A percentile compares a stretch with the other conserved stretches of the same genome.
phyloP scores from a whole-genome alignment of 2,797 vertebrate genomes.

The Mormyrus hasselquistii region DNA sequence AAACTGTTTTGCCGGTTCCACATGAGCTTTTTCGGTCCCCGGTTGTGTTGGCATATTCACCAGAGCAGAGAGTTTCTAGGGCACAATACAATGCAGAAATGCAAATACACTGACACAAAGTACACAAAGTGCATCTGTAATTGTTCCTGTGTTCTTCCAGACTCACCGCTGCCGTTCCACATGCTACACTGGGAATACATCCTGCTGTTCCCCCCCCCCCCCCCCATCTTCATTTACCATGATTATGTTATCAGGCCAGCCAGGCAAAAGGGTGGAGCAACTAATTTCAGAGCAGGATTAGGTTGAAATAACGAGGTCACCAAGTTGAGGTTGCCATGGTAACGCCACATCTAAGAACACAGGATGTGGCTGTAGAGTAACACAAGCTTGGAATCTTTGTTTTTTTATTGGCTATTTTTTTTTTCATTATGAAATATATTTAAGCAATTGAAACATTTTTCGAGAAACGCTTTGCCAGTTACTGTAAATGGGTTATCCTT shows the following conservation, averaged over 20 bases:
- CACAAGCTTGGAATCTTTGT: conserved; percentile 18
- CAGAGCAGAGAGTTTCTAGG: neutral
- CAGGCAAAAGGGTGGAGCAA: conserved; percentile 99
- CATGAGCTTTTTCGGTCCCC: neutral
- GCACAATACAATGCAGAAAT: neutral
- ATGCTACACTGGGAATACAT: conserved; percentile 19
- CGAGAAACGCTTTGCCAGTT: neutral
- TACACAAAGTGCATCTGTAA: conserved; percentile 14
- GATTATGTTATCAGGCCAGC: conserved; percentile 98
- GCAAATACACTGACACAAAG: neutral
- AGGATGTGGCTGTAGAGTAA: conserved; percentile 82
- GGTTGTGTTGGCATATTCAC: neutral
- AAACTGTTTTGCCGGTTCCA: neutral
- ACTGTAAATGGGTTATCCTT: neutral
- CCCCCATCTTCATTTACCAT: conserved; percentile 90
- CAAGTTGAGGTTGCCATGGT: conserved; percentile 98
- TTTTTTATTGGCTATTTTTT: neutral
- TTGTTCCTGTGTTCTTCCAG: neutral
- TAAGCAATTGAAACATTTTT: neutral
- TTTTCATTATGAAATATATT: neutral
- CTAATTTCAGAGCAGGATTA: conserved; percentile 99
- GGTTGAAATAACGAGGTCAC: conserved; percentile 99
- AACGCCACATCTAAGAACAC: conserved; percentile 99
- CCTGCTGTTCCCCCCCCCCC: conserved; percentile 54
- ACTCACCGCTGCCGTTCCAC: neutral